These are phyloP conservation scores for Pseudolaguvia tuberculata DNA, from an alignment of 2,113 vertebrate genomes.

Conservation along the genomic window DNA sequence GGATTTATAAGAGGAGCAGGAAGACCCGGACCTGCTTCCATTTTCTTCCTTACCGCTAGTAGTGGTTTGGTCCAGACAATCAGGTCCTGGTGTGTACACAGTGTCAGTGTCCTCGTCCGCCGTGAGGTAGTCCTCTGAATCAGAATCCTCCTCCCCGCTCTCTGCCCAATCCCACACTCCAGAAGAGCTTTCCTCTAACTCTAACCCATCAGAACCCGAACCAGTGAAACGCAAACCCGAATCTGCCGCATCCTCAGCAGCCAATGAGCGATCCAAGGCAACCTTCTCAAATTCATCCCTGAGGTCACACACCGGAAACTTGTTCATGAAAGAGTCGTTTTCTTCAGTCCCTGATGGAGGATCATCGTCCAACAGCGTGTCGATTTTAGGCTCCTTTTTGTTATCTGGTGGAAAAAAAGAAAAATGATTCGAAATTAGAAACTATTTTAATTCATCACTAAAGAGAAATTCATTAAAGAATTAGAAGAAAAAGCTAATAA, in stretches of 20 bases:
- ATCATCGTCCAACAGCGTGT: neutral
- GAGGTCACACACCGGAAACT: constrained; percentile 31
- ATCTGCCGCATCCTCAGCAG: constrained; percentile 14
- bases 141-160: constrained; percentile 41
- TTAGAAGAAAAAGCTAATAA: neutral
- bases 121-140: constrained; percentile 62
- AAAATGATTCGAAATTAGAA: neutral
- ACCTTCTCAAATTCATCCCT: constrained; percentile 15
- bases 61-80: constrained; percentile 53
- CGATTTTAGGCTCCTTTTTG: constrained; percentile 1
- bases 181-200: constrained; percentile 29
- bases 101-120: constrained; percentile 57
- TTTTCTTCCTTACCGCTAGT: constrained; percentile 56
- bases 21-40: constrained; percentile 59
- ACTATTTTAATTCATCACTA: neutral
- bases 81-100: constrained; percentile 49
- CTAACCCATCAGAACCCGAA: constrained; percentile 44
- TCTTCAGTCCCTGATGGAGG: neutral
- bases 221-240: constrained; percentile 52
- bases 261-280: neutral
- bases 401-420: neutral
- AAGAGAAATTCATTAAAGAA: neutral
- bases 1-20: constrained; percentile 58
- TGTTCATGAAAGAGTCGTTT: constrained; percentile 48
- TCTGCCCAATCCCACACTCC: constrained; percentile 27